phyloP scores from a whole-genome alignment of 1,140 invertebrate genomes.

The Melitaea cinxia region DNA sequence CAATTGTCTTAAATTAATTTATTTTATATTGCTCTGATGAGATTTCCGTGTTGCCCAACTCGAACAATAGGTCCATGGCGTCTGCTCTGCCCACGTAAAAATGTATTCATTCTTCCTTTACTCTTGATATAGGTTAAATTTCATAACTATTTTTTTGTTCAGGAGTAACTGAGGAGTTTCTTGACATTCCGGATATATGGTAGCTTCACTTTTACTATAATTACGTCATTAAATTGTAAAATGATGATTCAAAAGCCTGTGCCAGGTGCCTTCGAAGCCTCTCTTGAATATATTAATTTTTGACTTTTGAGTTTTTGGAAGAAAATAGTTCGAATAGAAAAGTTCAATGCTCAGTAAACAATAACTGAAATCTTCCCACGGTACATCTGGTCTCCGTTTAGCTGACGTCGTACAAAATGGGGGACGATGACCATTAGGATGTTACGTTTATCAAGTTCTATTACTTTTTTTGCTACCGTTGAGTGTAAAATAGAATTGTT shows the following conservation, averaged over 20 bases:
- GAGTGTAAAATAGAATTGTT: background rate
- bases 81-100: slow-evolving; percentile 13
- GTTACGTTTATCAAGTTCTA: slow-evolving; percentile 8
- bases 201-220: too few species aligned
- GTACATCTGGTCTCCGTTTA: slow-evolving; percentile 34
- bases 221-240: too few species aligned
- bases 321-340: slow-evolving; percentile 17
- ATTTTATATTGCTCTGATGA: background rate
- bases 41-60: background rate
- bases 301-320: too few species aligned
- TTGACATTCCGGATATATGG: too few species aligned
- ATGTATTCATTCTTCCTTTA: background rate
- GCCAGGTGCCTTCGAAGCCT: too few species aligned
- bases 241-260: too few species aligned
- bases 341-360: slow-evolving; percentile 42
- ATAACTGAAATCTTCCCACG: slow-evolving; percentile 55
- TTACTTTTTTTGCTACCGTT: slow-evolving; percentile 7
- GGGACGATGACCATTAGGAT: slow-evolving; percentile 29
- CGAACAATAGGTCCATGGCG: slow-evolving; percentile 6
- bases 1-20: too few species aligned
- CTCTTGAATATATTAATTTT: too few species aligned
- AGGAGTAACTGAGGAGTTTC: too few species aligned
- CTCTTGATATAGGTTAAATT: slow-evolving; percentile 28
- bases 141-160: too few species aligned
- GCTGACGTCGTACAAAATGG: slow-evolving; percentile 24